These are phyloP conservation scores for Trialeurodes vaporariorum DNA, from an alignment of 1,140 invertebrate species.

Conservation along the genomic window DNA sequence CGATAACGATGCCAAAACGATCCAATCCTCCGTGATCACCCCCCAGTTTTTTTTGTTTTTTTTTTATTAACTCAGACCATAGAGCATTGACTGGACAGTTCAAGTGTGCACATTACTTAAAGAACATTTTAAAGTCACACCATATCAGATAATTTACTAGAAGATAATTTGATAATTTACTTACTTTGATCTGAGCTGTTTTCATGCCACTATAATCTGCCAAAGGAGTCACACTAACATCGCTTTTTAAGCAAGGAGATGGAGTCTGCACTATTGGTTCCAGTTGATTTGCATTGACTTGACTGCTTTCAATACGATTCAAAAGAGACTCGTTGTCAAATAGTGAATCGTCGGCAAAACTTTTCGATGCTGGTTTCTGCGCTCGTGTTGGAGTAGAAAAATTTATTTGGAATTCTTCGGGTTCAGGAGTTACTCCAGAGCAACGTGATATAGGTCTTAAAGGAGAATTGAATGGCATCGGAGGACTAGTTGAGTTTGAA, in stretches of 20 bases:
- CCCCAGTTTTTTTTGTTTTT: too few species aligned
- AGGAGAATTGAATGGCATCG: neutral
- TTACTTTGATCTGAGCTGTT: constrained; percentile 13
- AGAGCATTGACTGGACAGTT: too few species aligned
- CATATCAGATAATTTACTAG: too few species aligned
- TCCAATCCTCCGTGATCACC: too few species aligned
- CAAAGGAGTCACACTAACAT: constrained; percentile 11
- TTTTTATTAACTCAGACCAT: too few species aligned
- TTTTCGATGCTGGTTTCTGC: neutral
- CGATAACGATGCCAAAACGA: too few species aligned
- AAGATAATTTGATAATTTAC: constrained; percentile 4
- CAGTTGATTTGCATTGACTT: neutral
- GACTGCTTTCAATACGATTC: neutral
- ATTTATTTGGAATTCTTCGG: neutral
- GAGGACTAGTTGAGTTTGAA: too few species aligned
- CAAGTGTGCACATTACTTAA: too few species aligned
- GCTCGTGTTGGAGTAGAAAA: neutral
- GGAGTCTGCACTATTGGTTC: neutral
- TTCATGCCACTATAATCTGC: constrained; percentile 17
- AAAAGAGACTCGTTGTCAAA: neutral
- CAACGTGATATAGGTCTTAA: neutral
- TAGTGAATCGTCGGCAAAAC: neutral
- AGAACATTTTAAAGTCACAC: too few species aligned
- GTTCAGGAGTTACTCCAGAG: neutral
- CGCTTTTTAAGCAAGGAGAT: neutral